These are phyloP conservation scores for Labeo rohita DNA, from an alignment of 2,113 vertebrate genomes.

Conservation along the genomic window DNA sequence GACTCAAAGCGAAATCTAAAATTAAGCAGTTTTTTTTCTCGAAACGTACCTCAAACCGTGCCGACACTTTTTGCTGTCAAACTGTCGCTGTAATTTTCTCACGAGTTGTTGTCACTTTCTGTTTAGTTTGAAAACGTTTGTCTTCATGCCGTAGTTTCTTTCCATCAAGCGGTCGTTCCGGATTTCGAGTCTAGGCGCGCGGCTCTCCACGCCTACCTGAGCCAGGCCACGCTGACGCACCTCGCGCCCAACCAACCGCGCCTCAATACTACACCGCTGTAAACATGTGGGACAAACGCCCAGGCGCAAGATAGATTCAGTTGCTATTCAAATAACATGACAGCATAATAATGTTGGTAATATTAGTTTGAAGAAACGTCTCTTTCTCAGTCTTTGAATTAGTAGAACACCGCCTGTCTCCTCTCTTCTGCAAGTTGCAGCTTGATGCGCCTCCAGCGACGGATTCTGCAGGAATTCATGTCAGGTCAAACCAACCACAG, in stretches of 20 bases:
- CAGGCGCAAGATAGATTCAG: neutral
- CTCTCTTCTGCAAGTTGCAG: neutral
- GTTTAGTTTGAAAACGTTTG: neutral
- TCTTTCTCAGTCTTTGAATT: neutral
- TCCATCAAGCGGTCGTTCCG: neutral
- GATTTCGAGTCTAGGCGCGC: slow-evolving; percentile 29
- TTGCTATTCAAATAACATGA: neutral
- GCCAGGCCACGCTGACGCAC: neutral
- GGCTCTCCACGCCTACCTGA: slow-evolving; percentile 35
- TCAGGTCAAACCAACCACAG: neutral
- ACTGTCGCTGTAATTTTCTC: neutral
- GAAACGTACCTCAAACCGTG: slow-evolving; percentile 11
- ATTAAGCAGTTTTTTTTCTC: neutral
- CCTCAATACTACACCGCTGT: neutral
- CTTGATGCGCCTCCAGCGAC: slow-evolving; percentile 21
- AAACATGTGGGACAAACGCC: neutral
- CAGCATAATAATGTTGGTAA: neutral
- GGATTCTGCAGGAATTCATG: neutral
- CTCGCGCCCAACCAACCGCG: neutral
- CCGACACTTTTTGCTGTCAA: neutral
- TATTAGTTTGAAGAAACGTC: neutral
- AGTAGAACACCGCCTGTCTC: neutral
- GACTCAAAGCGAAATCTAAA: neutral
- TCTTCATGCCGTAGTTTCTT: neutral
- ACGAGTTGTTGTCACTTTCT: neutral